Conservation (phyloP, 2,888 invertebrate genomes). For the Arctia plantaginis region DNA sequence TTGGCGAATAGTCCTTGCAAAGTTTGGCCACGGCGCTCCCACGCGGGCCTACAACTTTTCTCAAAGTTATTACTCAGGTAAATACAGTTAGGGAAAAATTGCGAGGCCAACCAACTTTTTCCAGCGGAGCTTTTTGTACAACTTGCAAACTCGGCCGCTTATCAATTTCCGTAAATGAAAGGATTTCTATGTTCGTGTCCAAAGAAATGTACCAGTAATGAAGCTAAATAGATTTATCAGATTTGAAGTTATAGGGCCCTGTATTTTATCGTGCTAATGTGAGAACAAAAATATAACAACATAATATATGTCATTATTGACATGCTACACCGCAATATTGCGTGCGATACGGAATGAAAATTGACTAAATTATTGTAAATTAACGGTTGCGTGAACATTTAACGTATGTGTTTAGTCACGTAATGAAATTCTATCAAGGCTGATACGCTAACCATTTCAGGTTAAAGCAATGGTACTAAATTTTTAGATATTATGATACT, state of each 20-base stretch:
- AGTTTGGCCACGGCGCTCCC: constrained; percentile 57
- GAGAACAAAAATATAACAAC: constrained; percentile 63
- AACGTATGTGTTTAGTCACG: constrained; percentile 56
- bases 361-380: constrained; percentile 55
- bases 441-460: constrained; percentile 13
- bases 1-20: constrained; percentile 63
- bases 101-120: constrained; percentile 55
- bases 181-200: constrained; percentile 61
- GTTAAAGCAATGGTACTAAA: constrained; percentile 8
- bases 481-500: neutral
- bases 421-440: constrained; percentile 39
- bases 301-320: constrained; percentile 60
- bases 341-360: constrained; percentile 67
- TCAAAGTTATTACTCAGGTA: constrained; percentile 74
- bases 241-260: constrained; percentile 50
- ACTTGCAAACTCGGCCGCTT: constrained; percentile 66
- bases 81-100: constrained; percentile 70
- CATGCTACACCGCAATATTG: constrained; percentile 60
- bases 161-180: constrained; percentile 72
- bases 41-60: constrained; percentile 53
- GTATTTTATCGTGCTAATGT: constrained; percentile 58
- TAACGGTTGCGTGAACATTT: constrained; percentile 58
- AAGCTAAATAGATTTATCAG: constrained; percentile 56
- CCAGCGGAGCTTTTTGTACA: constrained; percentile 57
- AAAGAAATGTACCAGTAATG: constrained; percentile 60